Percentiles rank a stretch among this genome's conserved stretches.
phyloP scores from a whole-genome alignment of 2,888 invertebrate genomes.

The Eumerus sabulonum region DNA sequence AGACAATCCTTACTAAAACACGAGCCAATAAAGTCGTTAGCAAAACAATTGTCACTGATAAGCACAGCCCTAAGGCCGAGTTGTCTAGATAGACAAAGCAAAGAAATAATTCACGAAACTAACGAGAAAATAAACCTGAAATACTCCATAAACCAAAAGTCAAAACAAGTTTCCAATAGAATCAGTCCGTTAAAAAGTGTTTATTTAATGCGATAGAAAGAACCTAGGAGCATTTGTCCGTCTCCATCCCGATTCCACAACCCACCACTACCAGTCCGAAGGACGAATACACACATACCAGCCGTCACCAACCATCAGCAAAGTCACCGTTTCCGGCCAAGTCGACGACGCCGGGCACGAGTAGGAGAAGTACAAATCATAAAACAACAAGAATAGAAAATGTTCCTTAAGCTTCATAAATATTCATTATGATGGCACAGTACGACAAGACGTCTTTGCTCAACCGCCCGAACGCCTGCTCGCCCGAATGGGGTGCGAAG shows the following conservation, averaged over 20 bases:
- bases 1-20: no score
- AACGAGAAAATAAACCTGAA: slow-evolving; percentile 34
- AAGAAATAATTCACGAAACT: slow-evolving; percentile 22
- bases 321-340: neutral
- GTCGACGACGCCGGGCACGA: slow-evolving; percentile 23
- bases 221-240: slow-evolving; percentile 11
- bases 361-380: slow-evolving; percentile 74
- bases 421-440: slow-evolving; percentile 73
- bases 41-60: slow-evolving; percentile 65
- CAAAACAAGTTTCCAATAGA: slow-evolving; percentile 59
- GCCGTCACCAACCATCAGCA: neutral
- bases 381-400: slow-evolving; percentile 76
- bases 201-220: slow-evolving; percentile 52
- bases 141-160: slow-evolving; percentile 47
- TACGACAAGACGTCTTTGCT: neutral
- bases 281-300: slow-evolving; percentile 15
- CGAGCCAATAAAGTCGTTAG: slow-evolving; percentile 64
- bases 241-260: neutral
- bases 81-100: no score
- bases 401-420: slow-evolving; percentile 77
- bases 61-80: slow-evolving; percentile 23
- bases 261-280: slow-evolving; percentile 2
- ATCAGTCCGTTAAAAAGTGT: slow-evolving; percentile 35
- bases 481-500: neutral
- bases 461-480: neutral